Percentiles rank a stretch among this genome's conserved stretches.
phyloP scores from a whole-genome alignment of 2,113 vertebrate species.

The Paratilapia polleni region DNA sequence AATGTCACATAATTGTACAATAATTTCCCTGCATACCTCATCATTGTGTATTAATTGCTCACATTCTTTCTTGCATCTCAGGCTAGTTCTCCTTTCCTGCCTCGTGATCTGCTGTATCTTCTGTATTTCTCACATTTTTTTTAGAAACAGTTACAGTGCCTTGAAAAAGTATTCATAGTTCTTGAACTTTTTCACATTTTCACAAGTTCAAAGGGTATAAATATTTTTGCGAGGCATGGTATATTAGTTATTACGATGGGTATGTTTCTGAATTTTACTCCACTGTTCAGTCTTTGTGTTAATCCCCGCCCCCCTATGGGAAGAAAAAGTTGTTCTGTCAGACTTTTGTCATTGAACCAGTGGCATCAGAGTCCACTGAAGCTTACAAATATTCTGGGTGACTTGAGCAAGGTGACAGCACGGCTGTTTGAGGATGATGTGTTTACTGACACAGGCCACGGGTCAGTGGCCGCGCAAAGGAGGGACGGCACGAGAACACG shows the following conservation, averaged over 20 bases:
- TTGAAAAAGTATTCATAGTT: too few relatives aligned
- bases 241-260: too few relatives aligned
- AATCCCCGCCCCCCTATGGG: background rate
- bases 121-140: background rate
- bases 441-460: conserved; percentile 5
- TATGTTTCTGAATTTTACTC: background rate
- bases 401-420: conserved; percentile 20
- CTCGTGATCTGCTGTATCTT: too few relatives aligned
- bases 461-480: conserved; percentile 14
- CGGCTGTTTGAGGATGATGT: conserved; percentile 36
- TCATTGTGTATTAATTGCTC: too few relatives aligned
- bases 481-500: background rate
- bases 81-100: background rate
- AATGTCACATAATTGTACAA: too few relatives aligned
- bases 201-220: too few relatives aligned
- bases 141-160: too few relatives aligned
- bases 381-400: background rate
- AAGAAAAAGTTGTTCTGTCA: background rate
- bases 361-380: background rate
- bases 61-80: background rate
- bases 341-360: background rate
- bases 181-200: too few relatives aligned
- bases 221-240: too few relatives aligned
- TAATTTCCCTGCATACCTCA: too few relatives aligned
- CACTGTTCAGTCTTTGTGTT: background rate